Evolutionary conservation across 1,140 invertebrate genomes (phyloP).

Genomic region (Anastatus disparis): DNA sequence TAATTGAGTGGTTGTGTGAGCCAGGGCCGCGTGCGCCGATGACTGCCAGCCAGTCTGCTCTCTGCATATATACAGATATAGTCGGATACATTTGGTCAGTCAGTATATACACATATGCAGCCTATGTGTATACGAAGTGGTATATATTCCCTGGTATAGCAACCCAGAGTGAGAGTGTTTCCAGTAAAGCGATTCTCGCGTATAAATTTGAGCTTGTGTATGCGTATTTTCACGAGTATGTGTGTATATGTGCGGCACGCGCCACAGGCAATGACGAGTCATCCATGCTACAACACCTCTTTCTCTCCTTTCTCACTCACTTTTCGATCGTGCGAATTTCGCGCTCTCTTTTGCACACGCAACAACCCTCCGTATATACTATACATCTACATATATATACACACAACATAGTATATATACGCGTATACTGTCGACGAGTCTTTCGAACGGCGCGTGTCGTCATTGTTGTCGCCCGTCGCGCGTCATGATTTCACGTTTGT

Average conservation of each 20-base stretch:
- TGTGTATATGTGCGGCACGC: conserved; percentile 61
- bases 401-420: too few species aligned
- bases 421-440: conserved; percentile 42
- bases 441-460: conserved; percentile 49
- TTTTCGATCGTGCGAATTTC: conserved; percentile 8
- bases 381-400: not conserved
- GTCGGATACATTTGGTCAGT: too few species aligned
- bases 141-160: too few species aligned
- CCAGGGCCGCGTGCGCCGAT: conserved; percentile 53
- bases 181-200: conserved; percentile 23
- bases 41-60: conserved; percentile 59
- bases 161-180: conserved; percentile 8
- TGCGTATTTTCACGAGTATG: conserved; percentile 47
- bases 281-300: conserved; percentile 65
- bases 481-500: conserved; percentile 66
- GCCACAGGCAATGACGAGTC: conserved; percentile 67
- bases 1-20: conserved; percentile 67
- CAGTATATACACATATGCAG: too few species aligned
- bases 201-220: conserved; percentile 26
- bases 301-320: conserved; percentile 29
- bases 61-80: too few species aligned
- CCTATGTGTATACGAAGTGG: too few species aligned
- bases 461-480: conserved; percentile 46
- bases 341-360: not conserved
- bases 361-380: not conserved